A percentile compares a stretch with the other conserved stretches of the same genome.
phyloP scores from a whole-genome alignment of 2,797 vertebrate genomes.

The Notolepis coatsorum region DNA sequence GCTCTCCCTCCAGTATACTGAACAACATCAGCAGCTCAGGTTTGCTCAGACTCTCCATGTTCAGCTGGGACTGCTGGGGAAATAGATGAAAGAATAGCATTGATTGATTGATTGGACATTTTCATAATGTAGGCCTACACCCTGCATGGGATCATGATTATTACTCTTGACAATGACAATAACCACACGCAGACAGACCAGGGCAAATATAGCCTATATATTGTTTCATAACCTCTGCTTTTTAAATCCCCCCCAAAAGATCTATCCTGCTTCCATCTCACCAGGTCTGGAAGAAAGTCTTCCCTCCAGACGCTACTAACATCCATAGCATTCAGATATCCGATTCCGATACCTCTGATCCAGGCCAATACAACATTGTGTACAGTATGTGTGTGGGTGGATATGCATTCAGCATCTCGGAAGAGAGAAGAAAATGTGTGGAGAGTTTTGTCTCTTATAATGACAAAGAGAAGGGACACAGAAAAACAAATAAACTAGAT shows the following conservation, averaged over 20 bases:
- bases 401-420: conserved; percentile 30
- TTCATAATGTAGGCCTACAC: no score
- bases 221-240: no score
- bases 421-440: no score
- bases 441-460: no score
- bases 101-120: not conserved
- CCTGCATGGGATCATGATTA: not conserved
- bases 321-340: conserved; percentile 25
- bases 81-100: conserved; percentile 18
- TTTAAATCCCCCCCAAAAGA: no score
- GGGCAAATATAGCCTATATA: no score
- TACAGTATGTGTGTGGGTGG: conserved; percentile 3
- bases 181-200: no score
- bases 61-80: conserved; percentile 75
- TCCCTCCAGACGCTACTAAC: conserved; percentile 28
- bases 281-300: conserved; percentile 28
- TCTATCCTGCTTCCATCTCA: conserved; percentile 17
- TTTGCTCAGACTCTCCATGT: conserved; percentile 82
- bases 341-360: conserved; percentile 13
- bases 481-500: not conserved
- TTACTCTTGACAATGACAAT: no score
- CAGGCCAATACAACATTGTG: conserved; percentile 34
- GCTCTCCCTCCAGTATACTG: conserved; percentile 83
- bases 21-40: conserved; percentile 82
- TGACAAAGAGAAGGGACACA: not conserved